Base-by-base conservation (phyloP, 2,113 vertebrate genomes). In the Microtus richardsoni region DNA sequence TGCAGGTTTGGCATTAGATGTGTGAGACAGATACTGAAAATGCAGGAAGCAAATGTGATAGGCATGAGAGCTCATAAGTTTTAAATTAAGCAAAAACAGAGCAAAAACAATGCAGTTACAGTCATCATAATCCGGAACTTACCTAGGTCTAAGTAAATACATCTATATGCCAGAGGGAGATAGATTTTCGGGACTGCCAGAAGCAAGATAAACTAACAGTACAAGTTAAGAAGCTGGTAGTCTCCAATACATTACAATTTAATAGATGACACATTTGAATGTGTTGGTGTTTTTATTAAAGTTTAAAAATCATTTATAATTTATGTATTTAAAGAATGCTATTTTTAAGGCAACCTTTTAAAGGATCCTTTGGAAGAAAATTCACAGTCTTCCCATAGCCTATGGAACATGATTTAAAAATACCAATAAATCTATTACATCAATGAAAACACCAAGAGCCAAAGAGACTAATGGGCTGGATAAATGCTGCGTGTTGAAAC, bases 21-120 rank as follows among this genome's bases (percentile, higher is more conserved):
- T 52, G 36, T 33, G 39, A 5, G 24, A 60, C 24, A 52, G 86
- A 71, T 24, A 49, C 30, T 70, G 49, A 88, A 44, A 58, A 71
- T 11, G 13, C n/a, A 41, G 58, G n/a, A 64, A 44, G 58, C 39
- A 64, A 44, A 30, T 84, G 58, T 41, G 58, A 41, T 4, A 39
- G n/a, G 7, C 26, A 19, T 62, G 58, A 28, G 80, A 44, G 39
- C 24, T 80, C 58, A 58, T 28, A 28, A 24, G 16, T 47, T 83
- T 87, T 68, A 70, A 82, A 33, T 54, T 39, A 91, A 91, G n/a
- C 41, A 79, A 74, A 74, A 88, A 58, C n/a, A 68, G 77, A 82
- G 21, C 19, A 70, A 78, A 79, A 79, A 22, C n/a, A 77, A 39
- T 49, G 26, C 47, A 60, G n/a, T 64, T 64, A n/a, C 49, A 74